Conservation (phyloP, 2,113 vertebrate species). For the Phrynocephalus versicolor region DNA sequence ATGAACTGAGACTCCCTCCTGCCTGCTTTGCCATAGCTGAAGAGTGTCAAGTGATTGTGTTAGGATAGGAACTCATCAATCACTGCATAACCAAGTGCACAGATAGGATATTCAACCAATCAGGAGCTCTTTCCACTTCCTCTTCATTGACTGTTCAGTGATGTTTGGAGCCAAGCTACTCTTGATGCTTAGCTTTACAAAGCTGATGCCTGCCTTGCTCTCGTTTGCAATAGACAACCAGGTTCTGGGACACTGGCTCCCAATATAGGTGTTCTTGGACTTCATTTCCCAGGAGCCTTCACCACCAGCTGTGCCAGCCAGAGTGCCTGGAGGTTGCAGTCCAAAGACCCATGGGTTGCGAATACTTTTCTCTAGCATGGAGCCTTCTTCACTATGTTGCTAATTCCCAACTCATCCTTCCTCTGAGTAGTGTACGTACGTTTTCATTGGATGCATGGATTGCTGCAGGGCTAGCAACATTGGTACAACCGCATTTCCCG, state of each 20-base stretch:
- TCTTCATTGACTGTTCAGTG: conserved; percentile 3
- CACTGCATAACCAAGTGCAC: background rate
- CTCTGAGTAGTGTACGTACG: background rate
- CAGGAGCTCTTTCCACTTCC: background rate
- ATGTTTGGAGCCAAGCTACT: background rate
- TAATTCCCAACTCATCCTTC: background rate
- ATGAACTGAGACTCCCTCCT: background rate
- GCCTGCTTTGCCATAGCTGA: background rate
- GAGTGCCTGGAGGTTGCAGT: too few relatives aligned
- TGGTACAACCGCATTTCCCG: background rate
- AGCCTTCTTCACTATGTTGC: background rate
- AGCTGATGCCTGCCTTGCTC: background rate
- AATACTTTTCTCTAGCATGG: background rate
- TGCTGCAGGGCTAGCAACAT: background rate
- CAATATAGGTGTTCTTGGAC: too few relatives aligned
- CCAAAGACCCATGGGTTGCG: too few relatives aligned
- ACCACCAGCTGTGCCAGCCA: too few relatives aligned
- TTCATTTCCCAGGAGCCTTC: too few relatives aligned
- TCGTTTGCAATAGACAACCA: background rate
- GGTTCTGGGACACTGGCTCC: too few relatives aligned
- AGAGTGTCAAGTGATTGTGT: background rate
- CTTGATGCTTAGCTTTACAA: background rate
- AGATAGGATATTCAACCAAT: conserved; percentile 1
- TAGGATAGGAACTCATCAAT: background rate
- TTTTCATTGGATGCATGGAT: background rate